Conservation (phyloP, 2,797 vertebrate genomes). For the Alosa sapidissima region DNA sequence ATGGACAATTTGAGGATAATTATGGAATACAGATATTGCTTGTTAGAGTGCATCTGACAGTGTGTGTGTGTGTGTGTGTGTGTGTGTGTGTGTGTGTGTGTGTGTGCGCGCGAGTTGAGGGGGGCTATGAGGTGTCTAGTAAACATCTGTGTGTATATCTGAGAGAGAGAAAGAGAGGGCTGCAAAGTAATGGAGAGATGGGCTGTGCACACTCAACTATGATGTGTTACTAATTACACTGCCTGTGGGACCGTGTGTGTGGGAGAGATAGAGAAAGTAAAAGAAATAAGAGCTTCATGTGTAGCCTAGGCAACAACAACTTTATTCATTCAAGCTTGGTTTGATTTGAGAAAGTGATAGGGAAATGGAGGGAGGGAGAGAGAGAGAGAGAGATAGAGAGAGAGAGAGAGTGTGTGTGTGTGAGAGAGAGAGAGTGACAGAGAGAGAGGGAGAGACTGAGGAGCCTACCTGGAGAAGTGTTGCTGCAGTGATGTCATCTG, state of each 20-base stretch:
- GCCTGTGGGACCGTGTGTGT: not conserved
- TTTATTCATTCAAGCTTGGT: too few species aligned
- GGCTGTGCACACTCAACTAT: too few species aligned
- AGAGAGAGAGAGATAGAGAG: not conserved
- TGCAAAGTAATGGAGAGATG: not conserved
- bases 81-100: constrained; percentile 10
- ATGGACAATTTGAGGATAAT: not conserved
- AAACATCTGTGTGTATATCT: not conserved
- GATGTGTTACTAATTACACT: too few species aligned
- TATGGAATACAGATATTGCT: not conserved
- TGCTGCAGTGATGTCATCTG: constrained; percentile 88
- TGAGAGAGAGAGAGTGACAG: not conserved
- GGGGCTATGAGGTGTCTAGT: too few species aligned
- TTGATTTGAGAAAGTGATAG: too few species aligned
- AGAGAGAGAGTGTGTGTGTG: not conserved
- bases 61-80: constrained; percentile 14
- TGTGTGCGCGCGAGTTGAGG: not conserved
- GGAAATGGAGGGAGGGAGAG: not conserved
- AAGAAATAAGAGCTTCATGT: too few species aligned
- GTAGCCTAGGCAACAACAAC: too few species aligned
- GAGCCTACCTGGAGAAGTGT: constrained; percentile 85
- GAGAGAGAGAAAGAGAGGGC: not conserved
- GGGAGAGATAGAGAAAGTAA: not conserved
- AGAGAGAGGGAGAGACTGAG: not conserved
- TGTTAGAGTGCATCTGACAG: not conserved